A percentile compares a stretch with the other conserved stretches of the same genome.
Evolutionary conservation across 1,140 invertebrate genomes (phyloP).

Genomic region (Lamellibrachia luymesi): DNA sequence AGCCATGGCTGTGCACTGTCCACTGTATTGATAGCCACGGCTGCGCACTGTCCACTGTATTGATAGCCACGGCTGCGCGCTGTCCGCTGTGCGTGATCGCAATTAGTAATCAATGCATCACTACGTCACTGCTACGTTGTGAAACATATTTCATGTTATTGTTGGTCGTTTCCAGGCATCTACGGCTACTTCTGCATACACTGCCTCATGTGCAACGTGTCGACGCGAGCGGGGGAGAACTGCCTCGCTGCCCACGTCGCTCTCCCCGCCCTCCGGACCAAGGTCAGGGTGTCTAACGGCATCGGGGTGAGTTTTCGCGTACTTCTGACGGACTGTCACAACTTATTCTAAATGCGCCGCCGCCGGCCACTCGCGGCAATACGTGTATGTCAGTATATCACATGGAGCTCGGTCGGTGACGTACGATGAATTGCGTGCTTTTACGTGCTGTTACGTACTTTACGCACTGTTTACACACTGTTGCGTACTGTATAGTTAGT

Average conservation of each 20-base stretch:
- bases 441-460: too few species aligned
- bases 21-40: too few species aligned
- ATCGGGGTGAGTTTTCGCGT: background rate
- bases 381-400: background rate
- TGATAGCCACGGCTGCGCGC: background rate
- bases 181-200: constrained; percentile 16
- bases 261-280: constrained; percentile 7
- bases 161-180: background rate
- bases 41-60: too few species aligned
- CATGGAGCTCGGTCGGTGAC: background rate
- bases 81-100: background rate
- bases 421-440: too few species aligned
- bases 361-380: background rate
- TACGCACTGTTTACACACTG: too few species aligned
- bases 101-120: background rate
- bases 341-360: background rate
- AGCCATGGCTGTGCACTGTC: too few species aligned
- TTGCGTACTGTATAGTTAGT: too few species aligned
- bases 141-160: background rate
- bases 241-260: background rate
- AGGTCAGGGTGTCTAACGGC: constrained; percentile 3
- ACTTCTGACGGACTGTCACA: background rate
- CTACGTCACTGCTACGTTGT: background rate
- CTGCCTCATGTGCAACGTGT: constrained; percentile 15
- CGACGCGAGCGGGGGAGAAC: background rate